Conservation (phyloP, 2,888 invertebrate species). For the Ochropleura leucogaster region DNA sequence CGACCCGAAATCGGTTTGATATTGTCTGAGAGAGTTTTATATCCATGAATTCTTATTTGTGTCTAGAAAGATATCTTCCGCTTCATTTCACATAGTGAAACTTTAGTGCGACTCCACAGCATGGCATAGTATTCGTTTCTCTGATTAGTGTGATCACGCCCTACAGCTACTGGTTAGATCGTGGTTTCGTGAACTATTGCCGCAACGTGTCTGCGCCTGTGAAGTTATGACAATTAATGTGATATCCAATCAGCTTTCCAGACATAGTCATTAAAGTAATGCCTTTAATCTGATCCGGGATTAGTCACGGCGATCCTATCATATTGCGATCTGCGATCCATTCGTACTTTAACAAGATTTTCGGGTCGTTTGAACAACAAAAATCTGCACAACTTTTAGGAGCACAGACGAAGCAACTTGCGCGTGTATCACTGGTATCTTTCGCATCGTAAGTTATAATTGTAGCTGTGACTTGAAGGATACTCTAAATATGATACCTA, state of each 20-base stretch:
- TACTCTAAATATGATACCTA: not conserved
- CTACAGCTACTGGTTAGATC: slow-evolving; percentile 3
- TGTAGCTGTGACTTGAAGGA: not conserved
- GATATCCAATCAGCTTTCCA: slow-evolving; percentile 26
- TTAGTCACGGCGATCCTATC: slow-evolving; percentile 22
- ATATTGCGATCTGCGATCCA: slow-evolving; percentile 17
- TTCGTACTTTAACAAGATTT: not conserved
- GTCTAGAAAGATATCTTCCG: not conserved
- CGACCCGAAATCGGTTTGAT: not conserved
- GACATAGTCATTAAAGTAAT: slow-evolving; percentile 46
- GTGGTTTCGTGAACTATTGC: slow-evolving; percentile 39
- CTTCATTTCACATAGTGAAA: not conserved
- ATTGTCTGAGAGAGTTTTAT: not conserved
- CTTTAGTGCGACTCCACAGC: not conserved
- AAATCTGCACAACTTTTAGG: not conserved
- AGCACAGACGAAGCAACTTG: not conserved
- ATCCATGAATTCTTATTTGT: not conserved
- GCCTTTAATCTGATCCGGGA: slow-evolving; percentile 23
- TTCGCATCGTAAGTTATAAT: not conserved
- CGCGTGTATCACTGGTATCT: not conserved
- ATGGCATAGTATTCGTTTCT: too few species aligned
- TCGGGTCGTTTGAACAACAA: not conserved
- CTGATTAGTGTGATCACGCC: not conserved
- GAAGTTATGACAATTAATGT: slow-evolving; percentile 27
- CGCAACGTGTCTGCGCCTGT: slow-evolving; percentile 28